These are phyloP conservation scores for Thaumetopoea pityocampa DNA, from an alignment of 1,140 invertebrate genomes.

Conservation along the genomic window DNA sequence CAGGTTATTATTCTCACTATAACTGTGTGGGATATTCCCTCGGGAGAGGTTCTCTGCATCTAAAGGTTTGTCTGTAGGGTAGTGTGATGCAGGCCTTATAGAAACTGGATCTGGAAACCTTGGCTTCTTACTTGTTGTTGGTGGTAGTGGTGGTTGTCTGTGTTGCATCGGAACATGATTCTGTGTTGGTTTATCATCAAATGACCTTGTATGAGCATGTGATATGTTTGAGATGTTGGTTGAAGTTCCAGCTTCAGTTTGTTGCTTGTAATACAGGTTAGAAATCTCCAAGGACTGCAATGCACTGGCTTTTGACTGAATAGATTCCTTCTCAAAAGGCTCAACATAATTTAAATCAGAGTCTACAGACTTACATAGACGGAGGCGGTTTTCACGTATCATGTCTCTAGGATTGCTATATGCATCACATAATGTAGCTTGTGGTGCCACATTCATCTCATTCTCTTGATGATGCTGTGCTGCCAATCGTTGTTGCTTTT, in stretches of 20 bases:
- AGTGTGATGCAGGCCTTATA: slow-evolving; percentile 65
- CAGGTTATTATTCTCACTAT: slow-evolving; percentile 61
- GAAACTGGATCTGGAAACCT: slow-evolving; percentile 65
- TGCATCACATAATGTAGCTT: slow-evolving; percentile 58
- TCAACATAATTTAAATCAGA: slow-evolving; percentile 70
- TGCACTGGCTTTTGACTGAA: slow-evolving; percentile 66
- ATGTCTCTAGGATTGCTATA: slow-evolving; percentile 66
- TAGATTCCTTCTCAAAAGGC: slow-evolving; percentile 66
- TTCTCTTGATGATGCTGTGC: slow-evolving; percentile 35
- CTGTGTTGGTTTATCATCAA: slow-evolving; percentile 36
- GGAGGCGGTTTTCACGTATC: slow-evolving; percentile 48
- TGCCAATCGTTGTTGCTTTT: slow-evolving; percentile 56
- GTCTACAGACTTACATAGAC: slow-evolving; percentile 66
- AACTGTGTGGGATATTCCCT: slow-evolving; percentile 42
- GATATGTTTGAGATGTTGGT: slow-evolving; percentile 37
- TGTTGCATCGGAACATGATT: slow-evolving; percentile 40
- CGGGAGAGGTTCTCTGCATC: slow-evolving; percentile 6
- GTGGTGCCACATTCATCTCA: slow-evolving; percentile 26
- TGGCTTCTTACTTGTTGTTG: slow-evolving; percentile 56
- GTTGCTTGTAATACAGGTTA: slow-evolving; percentile 47
- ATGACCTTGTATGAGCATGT: slow-evolving; percentile 39
- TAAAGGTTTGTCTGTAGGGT: slow-evolving; percentile 47
- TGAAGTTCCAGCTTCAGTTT: slow-evolving; percentile 36
- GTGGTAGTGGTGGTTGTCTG: slow-evolving; percentile 58
- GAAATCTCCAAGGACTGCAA: slow-evolving; percentile 56